A percentile compares a stretch with the other conserved stretches of the same genome.
Evolutionary conservation across 2,888 invertebrate species (phyloP).

Genomic region (Ceraclea dissimilis): DNA sequence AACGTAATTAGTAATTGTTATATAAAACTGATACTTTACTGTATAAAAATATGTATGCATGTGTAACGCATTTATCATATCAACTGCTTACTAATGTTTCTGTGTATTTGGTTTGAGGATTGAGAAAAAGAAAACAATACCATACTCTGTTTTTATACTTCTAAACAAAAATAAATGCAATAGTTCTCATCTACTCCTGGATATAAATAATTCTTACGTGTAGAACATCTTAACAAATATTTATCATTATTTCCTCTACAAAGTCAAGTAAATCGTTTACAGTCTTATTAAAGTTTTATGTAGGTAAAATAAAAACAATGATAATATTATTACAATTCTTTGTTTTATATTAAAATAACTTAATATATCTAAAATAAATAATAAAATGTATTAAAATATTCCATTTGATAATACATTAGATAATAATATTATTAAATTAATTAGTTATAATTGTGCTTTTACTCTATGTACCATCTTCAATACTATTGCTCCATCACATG

Average conservation of each 20-base stretch:
- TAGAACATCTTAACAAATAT: not conserved
- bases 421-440: not conserved
- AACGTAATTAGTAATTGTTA: not conserved
- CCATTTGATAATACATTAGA: not conserved
- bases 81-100: too few species aligned
- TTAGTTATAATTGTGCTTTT: not conserved
- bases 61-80: too few species aligned
- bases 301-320: too few species aligned
- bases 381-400: not conserved
- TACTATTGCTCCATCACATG: not conserved
- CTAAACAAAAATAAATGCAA: not conserved
- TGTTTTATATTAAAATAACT: not conserved
- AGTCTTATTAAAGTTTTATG: not conserved
- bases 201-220: not conserved
- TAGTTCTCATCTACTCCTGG: not conserved
- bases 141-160: not conserved
- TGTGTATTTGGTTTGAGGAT: too few species aligned
- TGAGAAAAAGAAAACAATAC: too few species aligned
- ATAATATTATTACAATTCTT: not conserved
- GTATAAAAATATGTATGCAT: too few species aligned
- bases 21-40: too few species aligned
- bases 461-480: not conserved
- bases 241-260: not conserved
- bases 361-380: not conserved
- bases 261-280: not conserved